Evolutionary conservation across 2,888 invertebrate species (phyloP).

Genomic region (Cheiracanthium punctorium): DNA sequence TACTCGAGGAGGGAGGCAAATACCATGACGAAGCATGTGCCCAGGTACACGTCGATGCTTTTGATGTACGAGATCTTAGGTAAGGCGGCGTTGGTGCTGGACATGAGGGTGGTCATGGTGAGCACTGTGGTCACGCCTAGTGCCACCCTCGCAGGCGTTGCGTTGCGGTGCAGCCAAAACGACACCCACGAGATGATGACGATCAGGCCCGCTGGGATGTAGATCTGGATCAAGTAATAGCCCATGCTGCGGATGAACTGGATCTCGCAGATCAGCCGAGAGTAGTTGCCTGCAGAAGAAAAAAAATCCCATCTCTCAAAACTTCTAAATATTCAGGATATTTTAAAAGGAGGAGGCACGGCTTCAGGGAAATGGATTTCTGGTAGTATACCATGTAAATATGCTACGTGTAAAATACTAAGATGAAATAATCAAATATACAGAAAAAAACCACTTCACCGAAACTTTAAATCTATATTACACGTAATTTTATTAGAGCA

Average conservation of each 20-base stretch:
- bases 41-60: slow-evolving; percentile 76
- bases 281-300: slow-evolving; percentile 74
- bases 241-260: slow-evolving; percentile 76
- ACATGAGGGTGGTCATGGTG: slow-evolving; percentile 76
- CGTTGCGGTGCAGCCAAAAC: slow-evolving; percentile 73
- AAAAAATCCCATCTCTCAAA: not conserved
- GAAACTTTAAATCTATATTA: too few species aligned
- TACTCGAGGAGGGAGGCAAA: slow-evolving; percentile 77
- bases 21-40: slow-evolving; percentile 77
- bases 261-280: slow-evolving; percentile 74
- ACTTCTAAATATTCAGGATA: too few species aligned
- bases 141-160: slow-evolving; percentile 73
- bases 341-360: too few species aligned
- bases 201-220: slow-evolving; percentile 74
- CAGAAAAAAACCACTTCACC: too few species aligned
- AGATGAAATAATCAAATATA: too few species aligned
- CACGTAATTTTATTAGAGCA: too few species aligned
- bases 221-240: slow-evolving; percentile 76
- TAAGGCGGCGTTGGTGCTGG: slow-evolving; percentile 75
- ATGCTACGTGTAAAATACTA: too few species aligned
- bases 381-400: too few species aligned
- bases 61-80: slow-evolving; percentile 78
- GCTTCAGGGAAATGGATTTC: too few species aligned
- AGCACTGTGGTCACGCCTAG: slow-evolving; percentile 73
- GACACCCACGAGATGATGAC: slow-evolving; percentile 74